phyloP scores from a whole-genome alignment of 1,140 invertebrate species.

The Drosophila virilis region DNA sequence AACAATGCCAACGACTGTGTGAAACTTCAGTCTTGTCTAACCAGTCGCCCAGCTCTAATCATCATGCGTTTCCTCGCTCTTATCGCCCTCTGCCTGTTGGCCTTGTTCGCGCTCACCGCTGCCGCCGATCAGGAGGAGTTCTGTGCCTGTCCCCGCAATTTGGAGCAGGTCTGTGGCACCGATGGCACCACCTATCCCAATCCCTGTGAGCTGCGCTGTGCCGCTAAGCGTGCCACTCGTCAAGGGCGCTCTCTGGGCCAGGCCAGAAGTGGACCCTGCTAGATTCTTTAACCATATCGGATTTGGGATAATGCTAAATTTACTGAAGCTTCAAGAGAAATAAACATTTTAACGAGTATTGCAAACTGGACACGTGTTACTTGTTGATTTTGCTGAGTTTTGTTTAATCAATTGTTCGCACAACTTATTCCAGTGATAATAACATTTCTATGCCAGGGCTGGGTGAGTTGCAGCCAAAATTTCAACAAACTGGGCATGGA shows the following conservation, averaged over 20 bases:
- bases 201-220: constrained; percentile 59
- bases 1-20: constrained; percentile 29
- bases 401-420: constrained; percentile 20
- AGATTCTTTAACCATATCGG: background rate
- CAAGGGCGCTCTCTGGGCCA: constrained; percentile 44
- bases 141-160: constrained; percentile 61
- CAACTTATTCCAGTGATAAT: background rate
- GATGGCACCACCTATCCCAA: constrained; percentile 64
- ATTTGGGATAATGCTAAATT: no score
- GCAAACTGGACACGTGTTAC: background rate
- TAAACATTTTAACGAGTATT: constrained; percentile 4
- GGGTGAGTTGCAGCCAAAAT: background rate
- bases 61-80: constrained; percentile 59
- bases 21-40: constrained; percentile 52
- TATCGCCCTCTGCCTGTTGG: constrained; percentile 44
- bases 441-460: constrained; percentile 11
- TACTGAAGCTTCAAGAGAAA: background rate
- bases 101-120: constrained; percentile 32
- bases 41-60: constrained; percentile 34
- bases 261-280: constrained; percentile 50
- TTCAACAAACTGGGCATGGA: background rate
- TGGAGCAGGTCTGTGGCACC: constrained; percentile 61
- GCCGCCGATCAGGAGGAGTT: background rate
- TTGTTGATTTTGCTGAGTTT: background rate
- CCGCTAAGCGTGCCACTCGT: constrained; percentile 18